Percentiles rank a stretch among this genome's conserved stretches.
Conservation (phyloP, 2,797 vertebrate genomes). For the Thamnophis elegans region DNA sequence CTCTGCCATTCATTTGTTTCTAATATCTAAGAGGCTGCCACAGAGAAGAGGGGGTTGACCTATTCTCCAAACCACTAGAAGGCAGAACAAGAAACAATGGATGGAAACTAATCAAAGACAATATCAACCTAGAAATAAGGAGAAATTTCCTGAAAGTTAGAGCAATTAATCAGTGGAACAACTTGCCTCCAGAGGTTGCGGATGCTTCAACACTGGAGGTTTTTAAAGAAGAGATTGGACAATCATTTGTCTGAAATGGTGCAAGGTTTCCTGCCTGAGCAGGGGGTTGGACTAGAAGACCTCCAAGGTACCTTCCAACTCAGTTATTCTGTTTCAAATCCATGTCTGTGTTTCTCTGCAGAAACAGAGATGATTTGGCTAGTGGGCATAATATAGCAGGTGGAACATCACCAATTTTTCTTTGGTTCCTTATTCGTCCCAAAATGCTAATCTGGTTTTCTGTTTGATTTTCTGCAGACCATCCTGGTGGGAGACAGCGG, state of each 20-base stretch:
- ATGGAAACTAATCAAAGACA: too few relatives aligned
- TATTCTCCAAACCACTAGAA: too few relatives aligned
- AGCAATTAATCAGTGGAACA: not conserved
- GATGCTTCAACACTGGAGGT: not conserved
- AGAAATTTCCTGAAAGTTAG: not conserved
- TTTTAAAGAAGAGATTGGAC: not conserved
- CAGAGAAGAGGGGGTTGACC: not conserved
- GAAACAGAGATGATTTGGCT: not conserved
- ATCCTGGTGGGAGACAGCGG: slow-evolving; percentile 94
- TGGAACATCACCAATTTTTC: not conserved
- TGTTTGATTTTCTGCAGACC: slow-evolving; percentile 72
- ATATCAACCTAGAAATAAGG: not conserved
- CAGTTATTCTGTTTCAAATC: not conserved
- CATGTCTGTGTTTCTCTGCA: not conserved
- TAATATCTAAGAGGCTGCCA: not conserved
- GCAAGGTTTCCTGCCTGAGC: not conserved
- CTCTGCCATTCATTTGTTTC: not conserved
- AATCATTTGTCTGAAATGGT: not conserved
- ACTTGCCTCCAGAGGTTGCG: not conserved
- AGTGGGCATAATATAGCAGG: not conserved
- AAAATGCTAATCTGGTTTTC: not conserved
- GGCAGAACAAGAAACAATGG: too few relatives aligned
- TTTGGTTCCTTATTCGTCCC: accelerated
- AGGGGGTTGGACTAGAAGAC: not conserved
- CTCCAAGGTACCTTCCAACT: not conserved